These are phyloP conservation scores for Hemibagrus wyckioides DNA, from an alignment of 2,113 vertebrate genomes.

Conservation along the genomic window DNA sequence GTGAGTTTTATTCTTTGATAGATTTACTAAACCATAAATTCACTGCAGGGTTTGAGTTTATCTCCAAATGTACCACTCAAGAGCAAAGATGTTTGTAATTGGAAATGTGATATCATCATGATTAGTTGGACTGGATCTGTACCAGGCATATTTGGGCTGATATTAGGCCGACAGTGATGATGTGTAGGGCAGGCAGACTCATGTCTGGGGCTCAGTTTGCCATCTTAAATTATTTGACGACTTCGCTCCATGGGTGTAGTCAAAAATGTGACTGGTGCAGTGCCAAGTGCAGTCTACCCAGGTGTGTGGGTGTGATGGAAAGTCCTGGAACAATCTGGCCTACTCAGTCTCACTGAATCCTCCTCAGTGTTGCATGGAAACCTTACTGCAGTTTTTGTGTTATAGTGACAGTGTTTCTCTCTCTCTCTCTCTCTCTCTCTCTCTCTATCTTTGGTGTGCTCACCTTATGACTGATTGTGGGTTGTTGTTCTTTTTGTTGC, in stretches of 20 bases:
- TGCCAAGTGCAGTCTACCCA: not conserved
- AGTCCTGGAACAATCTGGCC: conserved; percentile 42
- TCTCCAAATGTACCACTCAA: not conserved
- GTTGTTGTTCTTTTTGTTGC: conserved; percentile 30
- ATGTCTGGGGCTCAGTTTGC: conserved; percentile 1
- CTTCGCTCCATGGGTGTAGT: not conserved
- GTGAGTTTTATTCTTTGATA: not conserved
- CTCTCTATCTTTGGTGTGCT: not conserved
- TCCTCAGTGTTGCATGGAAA: conserved; percentile 73
- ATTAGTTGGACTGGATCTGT: not conserved
- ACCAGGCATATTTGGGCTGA: not conserved
- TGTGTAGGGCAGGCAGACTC: not conserved
- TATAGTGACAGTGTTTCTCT: conserved; percentile 60
- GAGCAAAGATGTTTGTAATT: not conserved
- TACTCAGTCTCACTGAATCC: conserved; percentile 51
- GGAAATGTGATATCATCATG: not conserved
- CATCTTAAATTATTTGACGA: not conserved
- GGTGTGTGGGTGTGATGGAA: conserved; percentile 11
- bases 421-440: conserved; percentile 54
- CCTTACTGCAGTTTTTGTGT: conserved; percentile 57
- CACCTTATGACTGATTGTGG: conserved; percentile 30
- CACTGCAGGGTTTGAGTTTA: not conserved
- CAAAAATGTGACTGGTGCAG: not conserved
- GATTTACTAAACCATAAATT: not conserved
- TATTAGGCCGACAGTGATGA: not conserved